These are phyloP conservation scores for Tetheella fluctuosa DNA, from an alignment of 2,888 invertebrate genomes.

Conservation along the genomic window DNA sequence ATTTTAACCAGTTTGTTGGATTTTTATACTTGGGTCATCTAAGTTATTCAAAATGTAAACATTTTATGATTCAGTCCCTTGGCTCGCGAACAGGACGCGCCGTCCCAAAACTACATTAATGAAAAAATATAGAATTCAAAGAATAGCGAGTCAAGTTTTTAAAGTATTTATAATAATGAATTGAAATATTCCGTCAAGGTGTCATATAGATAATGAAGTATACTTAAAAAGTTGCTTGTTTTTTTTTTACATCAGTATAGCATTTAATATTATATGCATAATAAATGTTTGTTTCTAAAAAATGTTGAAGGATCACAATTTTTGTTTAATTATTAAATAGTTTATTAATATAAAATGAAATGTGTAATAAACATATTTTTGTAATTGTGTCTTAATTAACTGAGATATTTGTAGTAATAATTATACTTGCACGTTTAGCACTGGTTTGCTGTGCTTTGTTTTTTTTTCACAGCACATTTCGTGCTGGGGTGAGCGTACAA, in stretches of 20 bases:
- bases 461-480: constrained; percentile 29
- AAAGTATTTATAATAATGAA: too few species aligned
- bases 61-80: too few species aligned
- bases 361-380: constrained; percentile 23
- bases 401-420: constrained; percentile 1
- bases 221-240: background rate
- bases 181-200: background rate
- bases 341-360: constrained; percentile 20
- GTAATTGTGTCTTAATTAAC: constrained; percentile 9
- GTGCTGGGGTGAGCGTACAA: constrained; percentile 49
- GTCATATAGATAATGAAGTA: background rate
- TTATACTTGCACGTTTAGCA: background rate
- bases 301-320: constrained; percentile 37
- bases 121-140: too few species aligned
- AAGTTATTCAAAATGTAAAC: too few species aligned
- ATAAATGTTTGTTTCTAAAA: constrained; percentile 30
- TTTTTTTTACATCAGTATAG: background rate
- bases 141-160: too few species aligned
- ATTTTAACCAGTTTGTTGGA: too few species aligned
- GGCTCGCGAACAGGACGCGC: too few species aligned
- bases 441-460: constrained; percentile 9
- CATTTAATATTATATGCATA: constrained; percentile 27
- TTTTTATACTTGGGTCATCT: too few species aligned
- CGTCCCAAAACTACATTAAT: too few species aligned
- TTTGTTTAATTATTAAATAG: constrained; percentile 18